phyloP scores from a whole-genome alignment of 2,113 vertebrate genomes.

The Lynx canadensis region DNA sequence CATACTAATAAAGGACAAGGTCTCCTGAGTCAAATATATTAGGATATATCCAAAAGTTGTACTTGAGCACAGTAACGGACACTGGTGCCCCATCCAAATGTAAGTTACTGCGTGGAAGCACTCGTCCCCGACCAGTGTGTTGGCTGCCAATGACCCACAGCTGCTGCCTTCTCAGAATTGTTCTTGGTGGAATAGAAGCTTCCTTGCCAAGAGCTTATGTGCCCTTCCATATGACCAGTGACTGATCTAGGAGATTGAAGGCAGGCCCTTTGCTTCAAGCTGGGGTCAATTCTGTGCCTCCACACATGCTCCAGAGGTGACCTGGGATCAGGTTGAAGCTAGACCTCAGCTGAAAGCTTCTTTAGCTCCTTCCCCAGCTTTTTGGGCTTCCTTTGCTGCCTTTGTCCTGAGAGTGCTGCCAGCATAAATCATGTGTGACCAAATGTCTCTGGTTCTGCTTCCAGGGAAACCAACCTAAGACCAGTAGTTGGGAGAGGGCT shows the following conservation, averaged over 20 bases:
- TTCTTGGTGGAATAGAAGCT: neutral
- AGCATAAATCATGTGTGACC: neutral
- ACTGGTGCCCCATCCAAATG: neutral
- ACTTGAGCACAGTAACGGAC: neutral
- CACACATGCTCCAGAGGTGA: neutral
- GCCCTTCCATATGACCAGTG: neutral
- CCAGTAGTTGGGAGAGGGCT: neutral
- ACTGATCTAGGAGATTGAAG: neutral
- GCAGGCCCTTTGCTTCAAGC: neutral
- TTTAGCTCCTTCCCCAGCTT: neutral
- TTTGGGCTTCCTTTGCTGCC: rapidly evolving
- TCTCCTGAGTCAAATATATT: neutral
- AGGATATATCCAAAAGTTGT: neutral
- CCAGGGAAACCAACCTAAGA: neutral
- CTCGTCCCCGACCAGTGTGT: neutral
- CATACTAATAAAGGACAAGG: neutral
- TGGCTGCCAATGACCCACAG: neutral
- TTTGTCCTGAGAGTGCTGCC: neutral
- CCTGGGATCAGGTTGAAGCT: neutral
- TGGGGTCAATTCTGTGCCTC: neutral
- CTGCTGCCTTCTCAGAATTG: neutral
- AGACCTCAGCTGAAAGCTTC: neutral
- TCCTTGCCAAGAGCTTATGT: neutral
- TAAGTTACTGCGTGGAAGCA: neutral
- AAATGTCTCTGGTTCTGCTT: neutral